Evolutionary conservation across 2,113 vertebrate genomes (phyloP), one percentile per base, ranked within the genome.

Genomic region (Poeciliopsis turrubarensis): DNA sequence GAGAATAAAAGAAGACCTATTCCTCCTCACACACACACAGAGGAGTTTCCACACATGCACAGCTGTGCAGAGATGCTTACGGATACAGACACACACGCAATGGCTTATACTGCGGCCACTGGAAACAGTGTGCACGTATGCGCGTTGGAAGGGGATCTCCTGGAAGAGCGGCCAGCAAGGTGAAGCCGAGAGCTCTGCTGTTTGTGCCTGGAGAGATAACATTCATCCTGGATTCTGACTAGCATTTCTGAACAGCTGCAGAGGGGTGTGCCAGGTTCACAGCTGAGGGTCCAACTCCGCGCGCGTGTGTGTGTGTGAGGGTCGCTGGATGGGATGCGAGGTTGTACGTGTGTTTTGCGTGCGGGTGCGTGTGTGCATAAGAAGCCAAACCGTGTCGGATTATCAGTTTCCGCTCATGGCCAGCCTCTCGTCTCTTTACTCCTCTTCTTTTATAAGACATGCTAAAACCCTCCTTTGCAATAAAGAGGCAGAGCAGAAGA

Each of bases 161-260:
- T 87, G 88, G 87, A 92, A 89, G 90, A 86, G 85, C 84, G 90
- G 69, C 66, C 5, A 57, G 80, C 73, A 78, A 77, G 71, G 84
- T 65, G 87, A 84, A 84, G 86, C 87, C 75, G 82, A 75, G 72
- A 83, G 84, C 84, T 86, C 87, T 80, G 86, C 89, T 90, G 89
- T 84, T 91, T 91, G 91, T 90, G 91, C 89, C 88, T 84, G 83
- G 41, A 67, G 85, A 91, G 87, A 92, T 86, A 92, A 92, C 87
- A 87, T 92, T 92, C 89, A 89, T 86, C 88, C 86, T 81, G 87
- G 82, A 78, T 79, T 80, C 83, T 84, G 89, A 86, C 85, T 3
- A 72, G 79, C 83, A 75, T 82, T 79, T 81, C 89, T 82, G 77
- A 92, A 78, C 86, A 88, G 83, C 87, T 31, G 64, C 51, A 65